Conservation (phyloP, 2,113 vertebrate genomes). For the Sinocyclocheilus rhinocerous region DNA sequence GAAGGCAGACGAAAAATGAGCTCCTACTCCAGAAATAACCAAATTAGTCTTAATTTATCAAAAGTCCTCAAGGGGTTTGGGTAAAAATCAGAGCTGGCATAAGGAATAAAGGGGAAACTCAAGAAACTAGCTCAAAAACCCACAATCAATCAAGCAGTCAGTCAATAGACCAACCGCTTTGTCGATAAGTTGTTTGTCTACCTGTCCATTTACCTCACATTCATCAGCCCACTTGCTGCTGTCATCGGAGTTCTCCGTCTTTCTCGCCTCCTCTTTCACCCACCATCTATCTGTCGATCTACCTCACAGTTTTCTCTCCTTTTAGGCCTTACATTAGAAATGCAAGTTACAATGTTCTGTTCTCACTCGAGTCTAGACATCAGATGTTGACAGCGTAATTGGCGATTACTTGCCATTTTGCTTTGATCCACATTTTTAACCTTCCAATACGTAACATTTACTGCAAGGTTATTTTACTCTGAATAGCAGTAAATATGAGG, state of each 20-base stretch:
- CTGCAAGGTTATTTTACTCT: conserved; percentile 40
- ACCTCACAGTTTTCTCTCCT: neutral
- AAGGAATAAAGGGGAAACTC: conserved; percentile 28
- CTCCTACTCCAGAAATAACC: neutral
- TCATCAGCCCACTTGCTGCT: conserved; percentile 9
- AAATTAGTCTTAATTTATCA: conserved; percentile 31
- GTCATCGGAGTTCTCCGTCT: neutral
- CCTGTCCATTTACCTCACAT: conserved; percentile 43
- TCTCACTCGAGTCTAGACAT: neutral
- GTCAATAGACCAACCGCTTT: conserved; percentile 24
- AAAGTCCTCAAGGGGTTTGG: neutral
- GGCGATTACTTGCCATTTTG: conserved; percentile 25
- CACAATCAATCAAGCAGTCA: conserved; percentile 33
- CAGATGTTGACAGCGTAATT: conserved; percentile 30
- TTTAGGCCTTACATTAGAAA: neutral
- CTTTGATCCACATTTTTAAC: conserved; percentile 35
- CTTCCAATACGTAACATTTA: conserved; percentile 15
- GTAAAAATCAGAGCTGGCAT: conserved; percentile 20
- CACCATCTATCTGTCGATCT: neutral
- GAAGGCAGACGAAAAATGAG: neutral
- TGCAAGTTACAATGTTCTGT: neutral
- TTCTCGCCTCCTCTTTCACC: neutral
- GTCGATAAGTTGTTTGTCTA: conserved; percentile 39
- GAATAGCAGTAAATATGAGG: conserved; percentile 12
- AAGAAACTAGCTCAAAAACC: conserved; percentile 1